A percentile compares a stretch with the other conserved stretches of the same genome.
phyloP scores from a whole-genome alignment of 2,888 invertebrate species.

The Thymelicus lineola region DNA sequence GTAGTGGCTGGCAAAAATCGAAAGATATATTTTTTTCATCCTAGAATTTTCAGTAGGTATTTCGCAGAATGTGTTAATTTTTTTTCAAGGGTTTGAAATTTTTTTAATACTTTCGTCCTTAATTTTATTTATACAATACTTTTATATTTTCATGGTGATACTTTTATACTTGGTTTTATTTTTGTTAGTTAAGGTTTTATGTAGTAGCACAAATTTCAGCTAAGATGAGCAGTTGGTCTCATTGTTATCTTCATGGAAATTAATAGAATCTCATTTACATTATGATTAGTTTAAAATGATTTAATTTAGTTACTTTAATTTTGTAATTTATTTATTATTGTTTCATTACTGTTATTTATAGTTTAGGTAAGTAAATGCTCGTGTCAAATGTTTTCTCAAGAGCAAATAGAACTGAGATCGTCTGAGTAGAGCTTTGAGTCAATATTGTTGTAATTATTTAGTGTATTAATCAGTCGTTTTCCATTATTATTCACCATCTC shows the following conservation, averaged over 20 bases:
- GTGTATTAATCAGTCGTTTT: constrained; percentile 48
- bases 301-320: constrained; percentile 15
- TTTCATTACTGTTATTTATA: constrained; percentile 6
- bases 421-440: constrained; percentile 18
- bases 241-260: constrained; percentile 7
- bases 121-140: background rate
- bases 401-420: constrained; percentile 1
- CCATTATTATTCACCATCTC: constrained; percentile 41
- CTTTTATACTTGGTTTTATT: background rate
- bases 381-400: background rate
- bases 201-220: background rate
- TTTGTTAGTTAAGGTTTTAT: background rate
- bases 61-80: background rate
- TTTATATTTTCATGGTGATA: background rate
- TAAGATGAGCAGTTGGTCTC: background rate
- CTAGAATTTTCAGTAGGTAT: background rate
- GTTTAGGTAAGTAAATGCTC: background rate
- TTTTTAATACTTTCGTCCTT: background rate
- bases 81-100: background rate
- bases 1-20: background rate
- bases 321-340: constrained; percentile 24
- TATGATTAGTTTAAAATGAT: constrained; percentile 10
- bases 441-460: constrained; percentile 49
- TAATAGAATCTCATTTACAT: constrained; percentile 27
- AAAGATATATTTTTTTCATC: background rate